phyloP scores from a whole-genome alignment of 1,140 invertebrate genomes.

The Cherax quadricarinatus region DNA sequence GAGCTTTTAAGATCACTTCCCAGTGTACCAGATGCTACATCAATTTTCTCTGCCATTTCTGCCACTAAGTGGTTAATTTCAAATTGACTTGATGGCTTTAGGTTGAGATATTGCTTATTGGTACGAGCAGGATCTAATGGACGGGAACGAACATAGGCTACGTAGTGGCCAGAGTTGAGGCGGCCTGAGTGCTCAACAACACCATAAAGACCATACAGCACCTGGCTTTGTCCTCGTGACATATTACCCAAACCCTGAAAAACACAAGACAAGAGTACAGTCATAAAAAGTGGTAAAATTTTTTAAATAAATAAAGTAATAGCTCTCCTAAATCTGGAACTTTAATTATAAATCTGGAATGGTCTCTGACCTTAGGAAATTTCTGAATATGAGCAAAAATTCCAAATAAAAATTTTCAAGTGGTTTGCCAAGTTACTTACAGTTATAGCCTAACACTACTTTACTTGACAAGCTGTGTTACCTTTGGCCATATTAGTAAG shows the following conservation, averaged over 20 bases:
- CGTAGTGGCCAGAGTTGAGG: constrained; percentile 95
- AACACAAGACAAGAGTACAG: not conserved
- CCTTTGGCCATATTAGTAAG: no score
- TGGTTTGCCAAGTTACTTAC: no score
- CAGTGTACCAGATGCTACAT: constrained; percentile 75
- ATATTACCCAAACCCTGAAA: constrained; percentile 81
- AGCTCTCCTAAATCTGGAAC: no score
- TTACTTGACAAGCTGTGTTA: no score
- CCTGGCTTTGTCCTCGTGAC: constrained; percentile 81
- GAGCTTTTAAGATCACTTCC: constrained; percentile 55
- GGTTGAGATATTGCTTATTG: constrained; percentile 75
- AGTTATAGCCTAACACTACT: no score
- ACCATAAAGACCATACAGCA: constrained; percentile 94
- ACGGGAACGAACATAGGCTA: constrained; percentile 87
- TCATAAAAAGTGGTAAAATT: not conserved
- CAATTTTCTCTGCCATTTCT: constrained; percentile 70
- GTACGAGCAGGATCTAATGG: constrained; percentile 74
- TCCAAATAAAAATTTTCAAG: no score
- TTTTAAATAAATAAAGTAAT: not conserved
- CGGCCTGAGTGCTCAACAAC: constrained; percentile 96
- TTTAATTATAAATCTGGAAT: no score
- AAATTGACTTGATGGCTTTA: constrained; percentile 74
- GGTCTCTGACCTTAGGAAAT: no score
- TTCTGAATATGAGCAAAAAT: no score
- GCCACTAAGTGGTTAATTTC: constrained; percentile 73